Base-by-base conservation (phyloP, 2,797 vertebrate genomes). In the Urosaurus nigricauda region DNA sequence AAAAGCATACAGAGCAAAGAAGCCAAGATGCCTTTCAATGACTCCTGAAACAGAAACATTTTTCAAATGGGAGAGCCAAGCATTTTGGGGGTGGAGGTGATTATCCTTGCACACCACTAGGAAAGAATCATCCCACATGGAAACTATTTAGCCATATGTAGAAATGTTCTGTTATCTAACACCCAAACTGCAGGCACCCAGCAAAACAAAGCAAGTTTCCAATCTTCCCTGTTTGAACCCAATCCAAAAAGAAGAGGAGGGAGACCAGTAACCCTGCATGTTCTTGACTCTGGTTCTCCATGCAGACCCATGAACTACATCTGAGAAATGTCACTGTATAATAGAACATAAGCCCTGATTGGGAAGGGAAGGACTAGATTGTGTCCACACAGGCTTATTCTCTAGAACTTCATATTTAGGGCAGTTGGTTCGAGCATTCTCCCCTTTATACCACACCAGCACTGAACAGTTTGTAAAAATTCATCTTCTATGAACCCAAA, bases 111-210 rank as follows among this genome's bases (percentile, higher is more conserved):
- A 1, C 21, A 79, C 16, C 29, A 56, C 19, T 65, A 35, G 74
- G 16, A 87, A 78, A 70, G 40, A 80, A 90, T 19, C 83, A 90
- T 90, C 88, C 83, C 53, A 91, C 5, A 12, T 84, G 93, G 93
- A 88, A 95, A 93, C 77, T 88, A 85, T 43, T 83, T 73, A 82
- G 65, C 78, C 77, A 86, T 79, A 4, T 8, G 83, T 90, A 89
- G 84, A 71, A 90, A 19, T 0, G 0, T 29, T 0, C 16, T 68
- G 83, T 87, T 91, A 87, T 78, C 88, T 88, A 92, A 83, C 0
- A 17, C 79, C 16, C 83, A 63, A 84, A 73, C n/a, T 47, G 56
- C 26, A 29, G 29, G 5, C 78, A 32, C 16, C 37, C 26, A 87
- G 40, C 21, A 78, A 58, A 82, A 71, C 63, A 86, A 86, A 83